Evolutionary conservation across 2,797 vertebrate genomes (phyloP).

Genomic region (Platyrinchus mystaceus): DNA sequence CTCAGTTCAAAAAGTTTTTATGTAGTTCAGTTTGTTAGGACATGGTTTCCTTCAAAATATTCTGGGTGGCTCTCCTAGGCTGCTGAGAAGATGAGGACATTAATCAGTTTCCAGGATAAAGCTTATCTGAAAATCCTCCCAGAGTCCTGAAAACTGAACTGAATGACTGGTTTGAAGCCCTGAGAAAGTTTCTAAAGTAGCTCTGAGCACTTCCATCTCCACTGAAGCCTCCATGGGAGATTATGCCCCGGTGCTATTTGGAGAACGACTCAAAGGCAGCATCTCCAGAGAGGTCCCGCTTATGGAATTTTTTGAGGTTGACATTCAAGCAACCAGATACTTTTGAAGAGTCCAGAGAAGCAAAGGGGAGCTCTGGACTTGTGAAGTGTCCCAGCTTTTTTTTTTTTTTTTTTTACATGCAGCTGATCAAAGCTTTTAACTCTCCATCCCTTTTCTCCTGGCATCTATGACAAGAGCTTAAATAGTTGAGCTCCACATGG

Average conservation of each 20-base stretch:
- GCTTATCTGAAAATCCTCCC: not conserved
- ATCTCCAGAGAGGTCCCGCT: not conserved
- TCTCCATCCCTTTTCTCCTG: not conserved
- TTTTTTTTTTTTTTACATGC: not conserved
- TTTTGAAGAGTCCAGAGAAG: not conserved
- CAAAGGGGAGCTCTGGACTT: slow-evolving; percentile 27
- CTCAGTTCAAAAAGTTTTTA: not conserved
- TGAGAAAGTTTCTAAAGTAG: not conserved
- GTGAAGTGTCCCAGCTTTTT: not conserved
- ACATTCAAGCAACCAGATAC: not conserved
- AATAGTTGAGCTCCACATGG: not conserved
- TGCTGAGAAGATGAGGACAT: not conserved
- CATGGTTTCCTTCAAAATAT: not conserved
- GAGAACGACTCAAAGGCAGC: not conserved
- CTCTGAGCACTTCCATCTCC: not conserved
- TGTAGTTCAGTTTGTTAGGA: not conserved
- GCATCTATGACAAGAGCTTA: slow-evolving; percentile 53
- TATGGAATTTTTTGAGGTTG: not conserved
- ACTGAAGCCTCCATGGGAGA: not conserved
- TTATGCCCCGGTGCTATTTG: not conserved
- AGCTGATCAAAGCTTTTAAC: slow-evolving; percentile 54
- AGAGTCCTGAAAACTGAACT: not conserved
- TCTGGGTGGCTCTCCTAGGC: not conserved
- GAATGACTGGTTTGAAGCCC: not conserved
- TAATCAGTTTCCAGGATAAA: not conserved